Percentiles rank a stretch among this genome's conserved stretches.
Evolutionary conservation across 1,140 invertebrate genomes (phyloP).

Genomic region (Vanessa atalanta): DNA sequence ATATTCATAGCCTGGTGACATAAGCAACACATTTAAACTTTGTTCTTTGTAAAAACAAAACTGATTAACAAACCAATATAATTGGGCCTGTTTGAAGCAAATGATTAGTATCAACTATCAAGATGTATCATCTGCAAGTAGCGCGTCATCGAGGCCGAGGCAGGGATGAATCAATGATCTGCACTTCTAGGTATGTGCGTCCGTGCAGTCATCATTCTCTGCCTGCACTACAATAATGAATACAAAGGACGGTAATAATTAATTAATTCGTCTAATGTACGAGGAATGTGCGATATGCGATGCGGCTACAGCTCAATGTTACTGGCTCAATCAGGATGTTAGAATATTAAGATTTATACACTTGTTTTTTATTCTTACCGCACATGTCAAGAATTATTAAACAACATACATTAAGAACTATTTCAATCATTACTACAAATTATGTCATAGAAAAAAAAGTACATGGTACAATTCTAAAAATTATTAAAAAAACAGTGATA

Average conservation of each 20-base stretch:
- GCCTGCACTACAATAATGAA: constrained; percentile 40
- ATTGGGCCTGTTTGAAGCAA: background rate
- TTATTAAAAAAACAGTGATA: background rate
- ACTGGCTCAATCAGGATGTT: constrained; percentile 27
- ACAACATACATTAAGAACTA: too few relatives aligned
- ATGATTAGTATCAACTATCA: background rate
- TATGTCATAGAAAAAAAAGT: background rate
- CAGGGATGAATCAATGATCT: constrained; percentile 40
- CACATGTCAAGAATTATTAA: too few relatives aligned
- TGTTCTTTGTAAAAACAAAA: background rate
- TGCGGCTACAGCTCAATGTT: constrained; percentile 21
- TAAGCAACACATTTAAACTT: too few relatives aligned
- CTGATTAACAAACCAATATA: background rate
- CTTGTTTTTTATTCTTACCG: background rate
- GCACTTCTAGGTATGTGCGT: constrained; percentile 38
- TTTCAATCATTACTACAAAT: background rate
- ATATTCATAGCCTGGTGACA: too few relatives aligned
- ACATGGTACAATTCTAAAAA: too few relatives aligned
- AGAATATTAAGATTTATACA: constrained; percentile 1
- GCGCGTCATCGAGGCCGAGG: constrained; percentile 32
- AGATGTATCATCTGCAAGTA: background rate
- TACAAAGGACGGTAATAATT: constrained; percentile 48
- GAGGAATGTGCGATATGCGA: constrained; percentile 41
- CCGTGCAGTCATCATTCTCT: constrained; percentile 37
- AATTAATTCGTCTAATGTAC: constrained; percentile 46